Evolutionary conservation across 2,888 invertebrate genomes (phyloP), one percentile per base, ranked within the genome.

Genomic region (Adela reaumurella): DNA sequence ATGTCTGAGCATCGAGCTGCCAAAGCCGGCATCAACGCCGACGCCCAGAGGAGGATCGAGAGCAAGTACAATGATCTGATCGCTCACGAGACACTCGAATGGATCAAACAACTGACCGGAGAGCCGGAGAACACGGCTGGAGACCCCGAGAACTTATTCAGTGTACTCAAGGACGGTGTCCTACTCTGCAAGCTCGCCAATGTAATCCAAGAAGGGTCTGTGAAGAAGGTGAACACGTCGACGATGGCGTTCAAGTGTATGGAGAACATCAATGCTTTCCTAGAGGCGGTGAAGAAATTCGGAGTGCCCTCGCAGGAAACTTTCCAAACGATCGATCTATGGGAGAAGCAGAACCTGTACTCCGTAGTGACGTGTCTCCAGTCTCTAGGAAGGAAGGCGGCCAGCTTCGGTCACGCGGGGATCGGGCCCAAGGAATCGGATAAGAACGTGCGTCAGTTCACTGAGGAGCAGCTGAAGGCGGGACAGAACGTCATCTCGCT

Each of bases 261-360:
- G 97, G 97, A 98, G 72, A 98, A 98, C 68, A 97, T 98, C 59
- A 94, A 95, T 70, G 90, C 89, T 42, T 97, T 97, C 74, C 76
- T 95, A 53, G 90, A 89, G 56, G 89, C 89, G 17, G 93, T 89
- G 48, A 88, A 87, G 66, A 86, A 83, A 54, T 78, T 96, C 54
- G 98, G 97, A 46, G 96, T 99, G 18, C 92, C 94, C 1, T 86
- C 92, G 41, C 92, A 93, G 64, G 97, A 97, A 73, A 90, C 92
- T 29, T 97, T 97, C 86, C 95, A 97, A 74, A 97, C 97, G n/a
- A 96, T 97, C 45, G 98, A 98, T 71, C 84, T 98, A 48, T 97
- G 95, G 92, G 98, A 99, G 72, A 85, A 88, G 64, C 94, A 95
- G 73, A 98, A 98, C 69, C 84, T 98, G 52, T 93, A 94, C 67